A percentile compares a stretch with the other conserved stretches of the same genome.
phyloP scores from a whole-genome alignment of 2,888 invertebrate genomes.

The Erebia ligea region DNA sequence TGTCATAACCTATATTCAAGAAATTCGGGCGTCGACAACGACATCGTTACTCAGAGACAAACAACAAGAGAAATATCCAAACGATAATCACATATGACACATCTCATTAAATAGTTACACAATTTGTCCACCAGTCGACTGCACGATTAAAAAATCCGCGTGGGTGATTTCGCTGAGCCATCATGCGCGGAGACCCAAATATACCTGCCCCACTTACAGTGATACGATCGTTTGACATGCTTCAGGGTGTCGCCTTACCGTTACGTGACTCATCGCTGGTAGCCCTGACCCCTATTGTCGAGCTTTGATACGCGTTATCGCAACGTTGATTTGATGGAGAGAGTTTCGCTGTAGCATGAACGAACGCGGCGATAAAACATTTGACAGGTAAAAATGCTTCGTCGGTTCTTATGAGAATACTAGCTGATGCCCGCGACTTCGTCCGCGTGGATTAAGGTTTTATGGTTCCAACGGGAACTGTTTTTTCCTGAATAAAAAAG shows the following conservation, averaged over 20 bases:
- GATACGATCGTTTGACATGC: constrained; percentile 18
- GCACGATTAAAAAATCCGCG: constrained; percentile 5
- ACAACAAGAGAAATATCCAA: neutral
- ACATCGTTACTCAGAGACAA: neutral
- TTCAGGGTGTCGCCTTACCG: neutral
- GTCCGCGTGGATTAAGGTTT: no score
- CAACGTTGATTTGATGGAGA: no score
- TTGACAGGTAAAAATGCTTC: no score
- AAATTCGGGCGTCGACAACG: no score
- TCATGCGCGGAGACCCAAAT: constrained; percentile 15
- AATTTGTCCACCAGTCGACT: neutral
- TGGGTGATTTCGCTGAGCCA: constrained; percentile 9
- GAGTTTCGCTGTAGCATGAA: no score
- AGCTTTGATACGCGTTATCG: neutral
- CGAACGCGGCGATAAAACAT: no score
- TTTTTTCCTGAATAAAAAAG: no score
- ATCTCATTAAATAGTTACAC: neutral
- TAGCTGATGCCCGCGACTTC: no score
- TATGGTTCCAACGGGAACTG: no score
- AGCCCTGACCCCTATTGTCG: neutral
- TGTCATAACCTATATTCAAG: no score
- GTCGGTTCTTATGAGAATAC: no score
- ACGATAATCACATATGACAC: neutral
- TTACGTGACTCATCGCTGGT: constrained; percentile 1
- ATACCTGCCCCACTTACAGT: constrained; percentile 24